Evolutionary conservation across 2,888 invertebrate species (phyloP), one percentile per base, ranked within the genome.

Genomic region (Oligia latruncula): DNA sequence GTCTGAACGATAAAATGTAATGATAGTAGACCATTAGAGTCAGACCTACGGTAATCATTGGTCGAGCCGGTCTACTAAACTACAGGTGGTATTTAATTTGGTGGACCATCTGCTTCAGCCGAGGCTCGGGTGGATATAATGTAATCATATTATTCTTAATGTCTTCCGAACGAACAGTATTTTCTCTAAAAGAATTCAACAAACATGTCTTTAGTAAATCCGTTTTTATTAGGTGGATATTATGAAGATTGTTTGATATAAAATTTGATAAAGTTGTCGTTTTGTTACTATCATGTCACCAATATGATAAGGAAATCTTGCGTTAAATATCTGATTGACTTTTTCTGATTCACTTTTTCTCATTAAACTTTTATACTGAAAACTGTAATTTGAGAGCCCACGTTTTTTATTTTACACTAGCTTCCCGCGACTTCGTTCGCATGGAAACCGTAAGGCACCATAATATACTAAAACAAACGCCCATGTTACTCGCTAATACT

Each of bases 61-160:
- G 91, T 87, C 81, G 89, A 90, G 90, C 88, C 88, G 89, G 91
- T 86, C 90, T 88, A 90, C 90, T 88, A 90, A 94, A 91, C 95
- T 91, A 91, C 95, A 95, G 95, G 95, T 95, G 95, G 95, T 94
- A 95, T 94, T 93, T 93, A 93, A 94, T 93, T 93, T 90, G 89
- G 91, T 91, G 84, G 83, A 78, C 90, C 83, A 87, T 86, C 88
- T 90, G 90, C 88, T 80, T 75, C 82, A 88, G 83, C 81, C 80
- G 84, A 86, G 73, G 72, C 80, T 87, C 78, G 75, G 82, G 73
- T 86, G 85, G 84, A 85, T 84, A 85, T 84, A 87, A 88, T 88
- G 75, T 91, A 89, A 89, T 91, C 88, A 87, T 90, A 89, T 87
- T 90, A 91, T 90, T 90, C 87, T 88, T 87, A 92, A 92, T 90